Base-by-base conservation (phyloP, 2,797 vertebrate genomes). In the Hozukius guyotensis region DNA sequence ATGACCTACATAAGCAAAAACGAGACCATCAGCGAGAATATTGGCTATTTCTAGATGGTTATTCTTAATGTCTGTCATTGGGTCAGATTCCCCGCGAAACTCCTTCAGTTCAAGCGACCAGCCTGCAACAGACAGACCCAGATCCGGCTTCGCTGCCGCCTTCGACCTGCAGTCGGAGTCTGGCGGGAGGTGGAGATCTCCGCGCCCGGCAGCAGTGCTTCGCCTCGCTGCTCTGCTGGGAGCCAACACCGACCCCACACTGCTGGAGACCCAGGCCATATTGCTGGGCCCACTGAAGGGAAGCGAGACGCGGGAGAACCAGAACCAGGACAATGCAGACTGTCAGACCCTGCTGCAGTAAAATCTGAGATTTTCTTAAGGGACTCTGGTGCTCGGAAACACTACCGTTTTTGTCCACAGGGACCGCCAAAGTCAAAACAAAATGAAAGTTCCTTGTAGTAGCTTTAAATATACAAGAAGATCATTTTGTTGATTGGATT, bases 61-160 rank as follows among this genome's bases (percentile, higher is more conserved):
- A 25, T 31, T 29, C 57, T 31, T 18, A 60, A 60, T 31, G 57
- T 29, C 27, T 20, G 27, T 60, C 16, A 29, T 27, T 0, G 24
- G 13, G 12, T 57, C 56, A 16, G 56, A 27, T 57, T 56, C 22
- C 5, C 53, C 22, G 1, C 10, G 27, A 31, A 60, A 60, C 14
- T 60, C 27, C 8, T 29, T 60, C 57, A 18, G 57, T 16, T 60
- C 57, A 29, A 46, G 14, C 6, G 42, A 46, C 42, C 14, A 46
- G 14, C 42, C 14, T 46, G 42, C 14, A 0, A 46, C 14, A 0
- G 42, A 46, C 42, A 46, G 6, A 46, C 42, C 14, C 14, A 46
- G 42, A 46, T 0, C 42, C 13, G 0, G 38, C 14, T 42, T 42
- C 38, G 14, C 5, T 42, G 55, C 3, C 0, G 24, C 55, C 9